Percentiles rank a stretch among this genome's conserved stretches.
phyloP scores from a whole-genome alignment of 2,113 vertebrate genomes.

The Tychaedon coryphoeus region DNA sequence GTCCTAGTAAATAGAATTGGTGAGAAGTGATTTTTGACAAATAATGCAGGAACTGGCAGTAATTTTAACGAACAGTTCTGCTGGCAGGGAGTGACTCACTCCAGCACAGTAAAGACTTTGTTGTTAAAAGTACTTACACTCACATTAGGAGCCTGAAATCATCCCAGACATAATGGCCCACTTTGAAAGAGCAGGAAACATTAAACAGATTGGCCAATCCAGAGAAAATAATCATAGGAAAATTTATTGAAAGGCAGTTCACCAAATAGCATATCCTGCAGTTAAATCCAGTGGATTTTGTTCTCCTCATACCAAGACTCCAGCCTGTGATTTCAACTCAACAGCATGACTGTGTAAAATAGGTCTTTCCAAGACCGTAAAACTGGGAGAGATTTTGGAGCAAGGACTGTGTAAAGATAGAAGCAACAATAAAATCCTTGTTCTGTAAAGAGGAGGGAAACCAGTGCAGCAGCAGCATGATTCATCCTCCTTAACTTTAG shows the following conservation, averaged over 20 bases:
- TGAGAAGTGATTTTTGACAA: background rate
- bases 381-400: background rate
- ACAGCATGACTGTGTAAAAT: background rate
- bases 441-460: background rate
- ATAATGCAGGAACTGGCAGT: background rate
- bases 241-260: background rate
- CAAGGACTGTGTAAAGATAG: background rate
- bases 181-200: conserved; percentile 10
- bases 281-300: background rate
- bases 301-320: background rate
- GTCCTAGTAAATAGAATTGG: background rate
- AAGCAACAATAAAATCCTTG: background rate
- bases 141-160: background rate
- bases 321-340: background rate
- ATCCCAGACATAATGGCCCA: background rate
- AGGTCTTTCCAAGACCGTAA: background rate
- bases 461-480: background rate
- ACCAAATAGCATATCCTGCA: background rate
- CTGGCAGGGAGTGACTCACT: background rate
- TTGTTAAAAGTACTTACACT: background rate
- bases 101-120: background rate
- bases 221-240: background rate
- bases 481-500: conserved; percentile 28
- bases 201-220: conserved; percentile 17
- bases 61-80: background rate